Conservation (phyloP, 2,113 vertebrate genomes). For the Leptosomus discolor region DNA sequence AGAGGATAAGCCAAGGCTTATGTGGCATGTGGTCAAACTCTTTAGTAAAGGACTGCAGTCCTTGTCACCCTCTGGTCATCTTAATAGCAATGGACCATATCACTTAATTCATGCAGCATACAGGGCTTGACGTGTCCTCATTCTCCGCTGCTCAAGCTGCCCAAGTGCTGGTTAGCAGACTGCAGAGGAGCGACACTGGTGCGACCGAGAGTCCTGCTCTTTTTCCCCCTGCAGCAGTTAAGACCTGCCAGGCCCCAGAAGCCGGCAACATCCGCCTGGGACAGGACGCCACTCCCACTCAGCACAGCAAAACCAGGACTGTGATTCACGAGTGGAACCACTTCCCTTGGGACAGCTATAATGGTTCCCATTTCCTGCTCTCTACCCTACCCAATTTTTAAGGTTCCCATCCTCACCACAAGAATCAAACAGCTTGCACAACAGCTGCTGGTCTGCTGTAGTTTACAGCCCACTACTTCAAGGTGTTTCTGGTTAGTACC, state of each 20-base stretch:
- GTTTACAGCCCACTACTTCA: background rate
- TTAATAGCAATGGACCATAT: background rate
- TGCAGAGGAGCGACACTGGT: background rate
- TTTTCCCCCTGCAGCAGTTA: background rate
- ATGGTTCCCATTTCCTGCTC: slow-evolving; percentile 63
- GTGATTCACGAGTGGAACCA: slow-evolving; percentile 56
- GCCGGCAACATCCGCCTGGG: background rate
- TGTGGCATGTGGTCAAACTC: background rate
- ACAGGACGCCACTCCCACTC: background rate
- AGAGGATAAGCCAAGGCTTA: background rate
- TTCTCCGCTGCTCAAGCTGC: background rate
- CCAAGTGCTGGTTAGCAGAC: background rate
- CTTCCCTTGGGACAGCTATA: slow-evolving; percentile 54
- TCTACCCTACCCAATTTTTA: slow-evolving; percentile 20
- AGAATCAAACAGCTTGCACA: slow-evolving; percentile 15
- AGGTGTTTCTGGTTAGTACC: background rate
- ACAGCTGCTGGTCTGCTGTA: background rate
- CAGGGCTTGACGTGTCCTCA: background rate
- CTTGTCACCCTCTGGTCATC: background rate
- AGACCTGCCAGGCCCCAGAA: background rate
- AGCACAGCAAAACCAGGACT: background rate
- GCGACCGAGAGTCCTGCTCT: background rate
- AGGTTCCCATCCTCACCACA: slow-evolving; percentile 45
- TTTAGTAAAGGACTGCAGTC: background rate
- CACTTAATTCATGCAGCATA: background rate